These are phyloP conservation scores for Eufriesea mexicana DNA, from an alignment of 1,140 invertebrate species.

Conservation along the genomic window DNA sequence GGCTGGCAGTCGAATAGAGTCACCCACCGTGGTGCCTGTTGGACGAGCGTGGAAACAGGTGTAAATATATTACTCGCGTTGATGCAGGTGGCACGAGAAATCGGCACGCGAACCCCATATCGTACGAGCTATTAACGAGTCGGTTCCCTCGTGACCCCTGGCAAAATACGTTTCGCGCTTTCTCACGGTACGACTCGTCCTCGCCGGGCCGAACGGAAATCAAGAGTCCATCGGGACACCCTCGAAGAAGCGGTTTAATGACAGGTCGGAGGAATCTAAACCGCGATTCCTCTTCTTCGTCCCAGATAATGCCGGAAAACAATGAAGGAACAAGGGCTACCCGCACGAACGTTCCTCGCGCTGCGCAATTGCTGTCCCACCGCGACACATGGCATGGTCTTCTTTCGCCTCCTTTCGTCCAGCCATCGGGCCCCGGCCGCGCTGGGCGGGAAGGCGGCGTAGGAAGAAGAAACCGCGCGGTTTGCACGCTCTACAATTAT, in stretches of 20 bases:
- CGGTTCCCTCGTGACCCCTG: no score
- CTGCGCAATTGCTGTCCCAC: constrained; percentile 70
- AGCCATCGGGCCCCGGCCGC: background rate
- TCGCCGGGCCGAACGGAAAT: constrained; percentile 55
- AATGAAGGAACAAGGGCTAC: constrained; percentile 66
- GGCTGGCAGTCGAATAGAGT: constrained; percentile 20
- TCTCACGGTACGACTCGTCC: constrained; percentile 74
- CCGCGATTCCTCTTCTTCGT: constrained; percentile 55
- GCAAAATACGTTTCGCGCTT: constrained; percentile 66
- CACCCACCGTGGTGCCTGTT: constrained; percentile 50
- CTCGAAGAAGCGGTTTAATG: constrained; percentile 75
- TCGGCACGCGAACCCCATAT: constrained; percentile 42
- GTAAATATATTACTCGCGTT: constrained; percentile 56
- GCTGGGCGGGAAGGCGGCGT: constrained; percentile 30
- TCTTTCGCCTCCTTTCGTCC: constrained; percentile 51
- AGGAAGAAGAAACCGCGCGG: constrained; percentile 62
- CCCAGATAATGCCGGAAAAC: constrained; percentile 74
- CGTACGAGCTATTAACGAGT: background rate
- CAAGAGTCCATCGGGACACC: constrained; percentile 70
- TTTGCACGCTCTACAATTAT: constrained; percentile 75
- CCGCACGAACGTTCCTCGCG: constrained; percentile 36
- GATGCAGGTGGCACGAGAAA: constrained; percentile 43
- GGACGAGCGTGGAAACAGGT: constrained; percentile 51
- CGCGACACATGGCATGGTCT: constrained; percentile 73
- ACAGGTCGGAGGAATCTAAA: constrained; percentile 75